These are phyloP conservation scores for Popillia japonica DNA, from an alignment of 1,140 invertebrate species.

Conservation along the genomic window DNA sequence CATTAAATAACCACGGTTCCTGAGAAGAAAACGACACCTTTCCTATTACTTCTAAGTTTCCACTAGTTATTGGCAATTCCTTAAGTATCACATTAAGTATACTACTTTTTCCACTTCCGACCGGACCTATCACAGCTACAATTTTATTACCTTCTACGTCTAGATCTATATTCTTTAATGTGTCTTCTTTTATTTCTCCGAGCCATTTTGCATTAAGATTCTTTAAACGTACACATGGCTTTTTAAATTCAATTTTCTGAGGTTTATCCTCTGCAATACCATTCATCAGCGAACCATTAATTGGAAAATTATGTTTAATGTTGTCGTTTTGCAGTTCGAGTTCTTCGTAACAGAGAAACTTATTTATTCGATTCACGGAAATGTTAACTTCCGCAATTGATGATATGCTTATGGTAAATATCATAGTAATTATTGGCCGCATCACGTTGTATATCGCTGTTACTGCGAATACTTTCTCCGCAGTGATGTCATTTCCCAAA, in stretches of 20 bases:
- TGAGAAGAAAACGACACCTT: constrained; percentile 81
- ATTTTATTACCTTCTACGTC: constrained; percentile 63
- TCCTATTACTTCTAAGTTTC: constrained; percentile 73
- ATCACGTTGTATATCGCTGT: constrained; percentile 78
- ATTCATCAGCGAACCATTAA: constrained; percentile 37
- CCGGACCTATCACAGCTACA: constrained; percentile 79
- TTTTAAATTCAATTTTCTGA: constrained; percentile 36
- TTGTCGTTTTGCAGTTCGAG: constrained; percentile 51
- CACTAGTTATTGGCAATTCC: constrained; percentile 73
- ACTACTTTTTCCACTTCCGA: constrained; percentile 85
- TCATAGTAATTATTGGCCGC: constrained; percentile 75
- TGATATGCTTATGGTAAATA: constrained; percentile 72
- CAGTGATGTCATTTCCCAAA: constrained; percentile 71
- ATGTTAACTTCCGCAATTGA: constrained; percentile 73
- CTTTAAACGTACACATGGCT: constrained; percentile 48
- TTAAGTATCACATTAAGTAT: constrained; percentile 75
- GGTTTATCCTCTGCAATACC: constrained; percentile 31
- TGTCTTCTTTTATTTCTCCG: constrained; percentile 50
- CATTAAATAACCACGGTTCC: constrained; percentile 79
- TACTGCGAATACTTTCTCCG: constrained; percentile 79
- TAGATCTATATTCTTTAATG: constrained; percentile 52
- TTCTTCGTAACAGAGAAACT: constrained; percentile 73
- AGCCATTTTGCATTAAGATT: constrained; percentile 54
- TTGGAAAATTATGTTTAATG: background rate
- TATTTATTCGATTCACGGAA: constrained; percentile 72